Base-by-base conservation (phyloP, 2,797 vertebrate genomes). In the Varecia variegata region DNA sequence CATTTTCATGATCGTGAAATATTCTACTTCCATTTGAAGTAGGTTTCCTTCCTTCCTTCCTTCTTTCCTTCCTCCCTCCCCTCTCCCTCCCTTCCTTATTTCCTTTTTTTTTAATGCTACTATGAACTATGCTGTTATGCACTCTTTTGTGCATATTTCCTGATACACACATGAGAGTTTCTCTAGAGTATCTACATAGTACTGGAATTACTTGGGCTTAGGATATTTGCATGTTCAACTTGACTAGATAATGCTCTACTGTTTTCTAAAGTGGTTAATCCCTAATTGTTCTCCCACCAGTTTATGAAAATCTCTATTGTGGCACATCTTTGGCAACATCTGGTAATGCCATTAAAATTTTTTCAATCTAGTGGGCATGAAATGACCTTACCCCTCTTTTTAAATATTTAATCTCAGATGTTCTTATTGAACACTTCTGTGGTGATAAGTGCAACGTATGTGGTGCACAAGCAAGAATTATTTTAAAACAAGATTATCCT, bases 401-500 rank as follows among this genome's bases (percentile, higher is more conserved):
- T 20, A 88, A 93, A 79, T 74, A 86, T 58, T 90, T 80, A 70
- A 43, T 68, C 56, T 74, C 45, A 80, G 12, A 27, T 45, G 1
- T 84, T 71, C 58, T 80, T 79, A 90, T 21, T 2, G 3, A 70
- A 12, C 15, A 87, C 47, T 74, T 83, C 15, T n/a, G 0, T 73
- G 35, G 30, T 45, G 30, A 45, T 45, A 35, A 68, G 40, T 86
- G 11, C n/a, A 76, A 67, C 43, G n/a, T 56, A 23, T 68, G 43
- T 65, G 20, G 54, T 89, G 9, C 1, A 58, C 56, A 67, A 73
- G 80, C 25, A 50, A 85, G 35, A 82, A 67, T 92, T 77, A 62
- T 82, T 82, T 85, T 85, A 81, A 85, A 89, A 73, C 25, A 45
- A 68, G 81, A 60, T 38, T 65, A 23, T 91, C 47, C n/a, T 90